phyloP scores from a whole-genome alignment of 2,888 invertebrate species.

The Trachelus iudaicus region DNA sequence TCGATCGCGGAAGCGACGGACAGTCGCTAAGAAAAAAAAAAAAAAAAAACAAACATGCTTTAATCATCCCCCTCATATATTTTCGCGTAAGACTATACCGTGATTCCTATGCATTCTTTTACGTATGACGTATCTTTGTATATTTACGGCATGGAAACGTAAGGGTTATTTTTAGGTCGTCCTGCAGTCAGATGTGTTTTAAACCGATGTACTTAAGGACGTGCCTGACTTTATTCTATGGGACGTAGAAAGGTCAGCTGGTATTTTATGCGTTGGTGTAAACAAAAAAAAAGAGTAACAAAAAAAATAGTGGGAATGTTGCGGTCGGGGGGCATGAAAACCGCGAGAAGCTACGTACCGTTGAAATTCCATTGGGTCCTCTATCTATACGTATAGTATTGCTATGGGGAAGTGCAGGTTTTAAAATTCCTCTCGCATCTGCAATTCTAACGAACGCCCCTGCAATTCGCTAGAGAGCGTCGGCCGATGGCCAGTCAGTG shows the following conservation, averaged over 20 bases:
- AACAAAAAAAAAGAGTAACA: background rate
- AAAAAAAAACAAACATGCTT: background rate
- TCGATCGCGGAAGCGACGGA: background rate
- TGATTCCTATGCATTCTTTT: background rate
- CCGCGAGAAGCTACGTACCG: background rate
- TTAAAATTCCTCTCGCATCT: slow-evolving; percentile 53
- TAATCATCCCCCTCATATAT: background rate
- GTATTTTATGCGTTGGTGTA: background rate
- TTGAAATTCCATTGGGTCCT: background rate
- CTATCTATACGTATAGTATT: slow-evolving; percentile 13
- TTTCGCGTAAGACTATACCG: background rate
- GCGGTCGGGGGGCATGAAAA: background rate
- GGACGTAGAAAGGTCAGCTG: background rate
- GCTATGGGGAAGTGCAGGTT: slow-evolving; percentile 55
- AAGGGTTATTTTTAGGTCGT: background rate
- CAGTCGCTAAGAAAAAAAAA: background rate
- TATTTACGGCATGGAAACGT: background rate
- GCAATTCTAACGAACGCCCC: slow-evolving; percentile 55
- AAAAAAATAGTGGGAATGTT: background rate
- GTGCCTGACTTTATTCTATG: background rate
- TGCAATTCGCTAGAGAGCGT: slow-evolving; percentile 40
- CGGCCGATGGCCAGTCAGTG: background rate
- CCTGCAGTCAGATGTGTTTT: background rate
- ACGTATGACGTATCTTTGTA: background rate
- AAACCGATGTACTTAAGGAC: background rate